Conservation (phyloP, 2,888 invertebrate genomes). For the Gandaritis pyraliata region DNA sequence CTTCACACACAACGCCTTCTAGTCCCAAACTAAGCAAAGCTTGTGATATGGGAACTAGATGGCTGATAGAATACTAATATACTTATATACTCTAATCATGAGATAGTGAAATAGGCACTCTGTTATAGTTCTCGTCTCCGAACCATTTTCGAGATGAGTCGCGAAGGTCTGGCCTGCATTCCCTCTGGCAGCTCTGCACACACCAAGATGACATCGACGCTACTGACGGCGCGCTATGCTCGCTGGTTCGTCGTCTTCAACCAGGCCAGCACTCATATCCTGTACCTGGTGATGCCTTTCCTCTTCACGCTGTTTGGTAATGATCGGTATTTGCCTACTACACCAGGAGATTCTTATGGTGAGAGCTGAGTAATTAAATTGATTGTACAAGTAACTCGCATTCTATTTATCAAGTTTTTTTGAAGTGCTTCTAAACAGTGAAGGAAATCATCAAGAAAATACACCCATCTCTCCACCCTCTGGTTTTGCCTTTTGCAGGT, state of each 20-base stretch:
- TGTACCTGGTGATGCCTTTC: constrained; percentile 58
- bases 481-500: constrained; percentile 47
- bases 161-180: constrained; percentile 51
- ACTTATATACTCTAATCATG: too few relatives aligned
- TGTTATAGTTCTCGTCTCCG: constrained; percentile 50
- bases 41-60: too few relatives aligned
- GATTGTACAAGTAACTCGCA: background rate
- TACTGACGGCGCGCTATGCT: constrained; percentile 51
- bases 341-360: constrained; percentile 63
- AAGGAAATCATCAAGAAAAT: too few relatives aligned
- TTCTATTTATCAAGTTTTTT: background rate
- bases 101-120: too few relatives aligned
- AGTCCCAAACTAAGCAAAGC: too few relatives aligned
- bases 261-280: constrained; percentile 52
- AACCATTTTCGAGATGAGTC: constrained; percentile 54
- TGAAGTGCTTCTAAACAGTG: background rate
- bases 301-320: constrained; percentile 55
- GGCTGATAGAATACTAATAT: too few relatives aligned
- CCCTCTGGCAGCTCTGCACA: constrained; percentile 48
- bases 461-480: too few relatives aligned
- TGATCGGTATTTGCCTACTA: constrained; percentile 59
- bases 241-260: constrained; percentile 60
- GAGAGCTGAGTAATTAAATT: constrained; percentile 24
- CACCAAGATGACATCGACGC: constrained; percentile 45
- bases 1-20: too few relatives aligned